Evolutionary conservation across 2,113 vertebrate genomes (phyloP), one percentile per base, ranked within the genome.

Genomic region (Xyrauchen texanus): DNA sequence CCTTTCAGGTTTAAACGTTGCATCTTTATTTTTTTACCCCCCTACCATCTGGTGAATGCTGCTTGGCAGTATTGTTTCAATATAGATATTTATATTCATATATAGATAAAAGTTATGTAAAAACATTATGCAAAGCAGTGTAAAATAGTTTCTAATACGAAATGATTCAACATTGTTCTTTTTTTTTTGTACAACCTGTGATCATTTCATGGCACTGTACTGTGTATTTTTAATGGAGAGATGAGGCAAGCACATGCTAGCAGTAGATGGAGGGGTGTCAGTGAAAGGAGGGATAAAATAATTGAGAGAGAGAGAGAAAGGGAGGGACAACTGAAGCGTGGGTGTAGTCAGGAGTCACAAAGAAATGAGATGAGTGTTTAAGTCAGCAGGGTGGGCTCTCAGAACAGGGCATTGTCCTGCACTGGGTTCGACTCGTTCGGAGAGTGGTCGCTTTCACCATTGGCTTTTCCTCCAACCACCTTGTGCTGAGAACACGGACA

Each of bases 71-170:
- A 81, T 74, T 58, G 64, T 77, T 80, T 82, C 88, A 74, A 86
- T 34, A 34, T 82, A 90, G 71, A 80, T 83, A 84, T 81, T 34
- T 69, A 85, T 84, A 82, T 86, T 80, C 86, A 83, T 83, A 83
- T 86, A 88, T 91, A 83, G 89, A 91, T 88, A 93, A 90, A 90
- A 88, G 91, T 91, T 88, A 90, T 89, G 94, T 95, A 93, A 90
- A 94, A 92, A 95, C 93, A 88, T 95, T 94, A 93, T 91, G 92
- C 92, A 92, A 92, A 93, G 91, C 91, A 86, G 95, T 94, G 95
- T 94, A 93, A 96, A 95, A 96, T 93, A 92, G 91, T 92, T 93
- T 93, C 87, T 89, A 90, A 93, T 93, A 94, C 92, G 96, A 94
- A 91, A 89, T 90, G 90, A 91, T n/a, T n/a, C n/a, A n/a, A n/a